phyloP scores from a whole-genome alignment of 2,113 vertebrate genomes.

The Mustela nigripes region DNA sequence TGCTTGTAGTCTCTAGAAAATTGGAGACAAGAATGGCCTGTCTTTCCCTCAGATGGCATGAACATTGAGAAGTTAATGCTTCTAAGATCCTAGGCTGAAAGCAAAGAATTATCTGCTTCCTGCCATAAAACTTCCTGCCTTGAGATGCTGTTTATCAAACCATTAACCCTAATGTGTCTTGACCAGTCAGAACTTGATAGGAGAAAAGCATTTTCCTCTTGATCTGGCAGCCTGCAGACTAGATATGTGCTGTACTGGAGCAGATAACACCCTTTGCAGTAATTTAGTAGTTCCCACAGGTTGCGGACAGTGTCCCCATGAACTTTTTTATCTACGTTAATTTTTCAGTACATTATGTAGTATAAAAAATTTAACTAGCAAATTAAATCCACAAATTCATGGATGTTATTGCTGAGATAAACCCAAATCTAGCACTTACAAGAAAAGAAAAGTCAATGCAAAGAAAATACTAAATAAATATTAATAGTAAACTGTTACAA shows the following conservation, averaged over 20 bases:
- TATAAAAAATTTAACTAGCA: background rate
- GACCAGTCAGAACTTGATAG: background rate
- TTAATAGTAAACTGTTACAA: background rate
- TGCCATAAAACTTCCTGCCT: slow-evolving; percentile 9
- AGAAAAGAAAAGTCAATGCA: background rate
- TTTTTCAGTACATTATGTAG: background rate
- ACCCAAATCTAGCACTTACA: background rate
- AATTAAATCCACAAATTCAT: slow-evolving; percentile 10
- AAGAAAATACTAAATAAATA: slow-evolving; percentile 29
- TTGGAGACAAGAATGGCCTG: background rate
- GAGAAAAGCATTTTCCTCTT: background rate
- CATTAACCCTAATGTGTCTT: background rate
- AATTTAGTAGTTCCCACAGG: background rate
- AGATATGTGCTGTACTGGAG: background rate
- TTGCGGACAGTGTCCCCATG: background rate
- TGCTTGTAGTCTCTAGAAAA: background rate
- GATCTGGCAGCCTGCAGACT: background rate
- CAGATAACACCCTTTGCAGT: background rate
- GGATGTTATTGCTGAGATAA: background rate
- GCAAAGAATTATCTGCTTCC: background rate
- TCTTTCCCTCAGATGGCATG: background rate
- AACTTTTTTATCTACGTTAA: background rate
- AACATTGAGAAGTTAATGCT: background rate
- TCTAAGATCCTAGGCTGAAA: background rate
- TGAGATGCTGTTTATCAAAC: background rate